These are phyloP conservation scores for Listrodromus nycthemerus DNA, from an alignment of 2,888 invertebrate genomes.

Conservation along the genomic window DNA sequence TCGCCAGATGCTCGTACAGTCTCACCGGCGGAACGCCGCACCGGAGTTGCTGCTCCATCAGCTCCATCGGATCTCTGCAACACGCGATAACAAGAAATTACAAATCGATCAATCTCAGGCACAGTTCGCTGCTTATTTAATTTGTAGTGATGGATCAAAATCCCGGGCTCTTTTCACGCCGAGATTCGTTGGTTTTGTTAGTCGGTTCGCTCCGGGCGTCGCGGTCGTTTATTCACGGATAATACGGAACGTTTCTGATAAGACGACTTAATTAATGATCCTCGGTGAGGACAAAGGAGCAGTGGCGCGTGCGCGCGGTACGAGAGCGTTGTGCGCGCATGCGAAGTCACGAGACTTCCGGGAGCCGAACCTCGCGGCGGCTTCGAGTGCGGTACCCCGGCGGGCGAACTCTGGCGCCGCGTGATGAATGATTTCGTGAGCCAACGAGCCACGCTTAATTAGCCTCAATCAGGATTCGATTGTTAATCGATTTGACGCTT, in stretches of 20 bases:
- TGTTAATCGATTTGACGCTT: conserved; percentile 76
- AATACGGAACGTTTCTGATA: conserved; percentile 48
- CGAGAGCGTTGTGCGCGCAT: background rate
- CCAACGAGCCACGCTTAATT: conserved; percentile 79
- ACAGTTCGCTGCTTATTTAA: background rate
- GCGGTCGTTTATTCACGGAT: conserved; percentile 29
- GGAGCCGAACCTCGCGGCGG: conserved; percentile 40
- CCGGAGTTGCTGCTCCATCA: conserved; percentile 83
- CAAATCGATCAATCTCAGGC: conserved; percentile 4
- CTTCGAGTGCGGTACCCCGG: background rate
- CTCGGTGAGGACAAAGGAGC: conserved; percentile 21
- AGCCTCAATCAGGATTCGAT: conserved; percentile 81
- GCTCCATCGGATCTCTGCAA: conserved; percentile 83
- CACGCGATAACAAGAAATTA: conserved; percentile 25
- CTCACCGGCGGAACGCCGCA: conserved; percentile 82
- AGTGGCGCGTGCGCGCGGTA: background rate
- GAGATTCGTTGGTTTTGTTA: conserved; percentile 35
- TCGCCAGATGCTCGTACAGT: conserved; percentile 82
- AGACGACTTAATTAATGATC: conserved; percentile 60
- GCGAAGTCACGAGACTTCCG: conserved; percentile 44
- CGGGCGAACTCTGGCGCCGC: conserved; percentile 58
- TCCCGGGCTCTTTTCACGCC: background rate
- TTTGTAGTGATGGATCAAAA: conserved; percentile 21
- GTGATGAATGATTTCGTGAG: conserved; percentile 79
- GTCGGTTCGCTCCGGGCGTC: background rate